Percentiles rank a stretch among this genome's conserved stretches.
Conservation (phyloP, 2,113 vertebrate genomes). For the Ictalurus punctatus region DNA sequence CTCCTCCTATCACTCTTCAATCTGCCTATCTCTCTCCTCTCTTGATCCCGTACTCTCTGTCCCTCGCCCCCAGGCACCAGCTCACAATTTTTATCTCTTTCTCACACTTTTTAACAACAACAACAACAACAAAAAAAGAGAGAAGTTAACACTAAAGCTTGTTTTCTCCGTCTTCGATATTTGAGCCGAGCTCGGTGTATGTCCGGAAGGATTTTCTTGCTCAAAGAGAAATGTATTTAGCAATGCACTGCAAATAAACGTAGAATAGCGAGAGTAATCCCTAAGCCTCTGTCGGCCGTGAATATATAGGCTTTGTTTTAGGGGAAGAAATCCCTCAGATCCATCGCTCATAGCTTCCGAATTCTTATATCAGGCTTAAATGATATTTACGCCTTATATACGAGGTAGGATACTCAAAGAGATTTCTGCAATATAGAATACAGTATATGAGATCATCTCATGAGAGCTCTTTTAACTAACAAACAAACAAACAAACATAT, state of each 20-base stretch:
- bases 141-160: not conserved
- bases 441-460: not conserved
- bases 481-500: too few relatives aligned
- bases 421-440: not conserved
- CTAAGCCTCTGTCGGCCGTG: not conserved
- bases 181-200: not conserved
- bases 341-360: not conserved
- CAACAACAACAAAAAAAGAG: too few relatives aligned
- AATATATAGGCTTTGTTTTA: not conserved
- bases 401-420: not conserved
- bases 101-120: not conserved
- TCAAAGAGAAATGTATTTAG: slow-evolving; percentile 5
- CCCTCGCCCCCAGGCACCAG: not conserved
- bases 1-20: not conserved
- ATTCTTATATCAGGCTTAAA: not conserved
- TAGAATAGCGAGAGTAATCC: not conserved
- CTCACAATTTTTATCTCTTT: not conserved
- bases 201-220: slow-evolving; percentile 3
- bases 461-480: not conserved
- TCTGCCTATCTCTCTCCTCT: not conserved
- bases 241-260: not conserved
- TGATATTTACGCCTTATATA: not conserved
- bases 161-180: not conserved
- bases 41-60: not conserved
- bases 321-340: not conserved